These are phyloP conservation scores for Crypturellus undulatus DNA, from an alignment of 2,113 vertebrate genomes.

Conservation along the genomic window DNA sequence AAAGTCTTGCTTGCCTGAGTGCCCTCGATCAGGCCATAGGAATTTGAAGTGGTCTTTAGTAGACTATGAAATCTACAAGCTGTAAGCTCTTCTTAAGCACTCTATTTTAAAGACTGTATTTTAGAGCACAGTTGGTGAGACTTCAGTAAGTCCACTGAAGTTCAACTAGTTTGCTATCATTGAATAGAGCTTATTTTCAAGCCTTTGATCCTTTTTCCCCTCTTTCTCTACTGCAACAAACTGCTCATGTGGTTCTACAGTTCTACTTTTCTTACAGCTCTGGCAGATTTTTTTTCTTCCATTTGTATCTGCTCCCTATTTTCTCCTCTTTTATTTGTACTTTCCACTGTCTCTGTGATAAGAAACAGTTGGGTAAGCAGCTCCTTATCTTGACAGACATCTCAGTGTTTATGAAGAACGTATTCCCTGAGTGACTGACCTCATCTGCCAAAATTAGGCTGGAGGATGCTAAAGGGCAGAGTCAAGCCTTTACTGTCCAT, in stretches of 20 bases:
- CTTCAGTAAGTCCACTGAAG: background rate
- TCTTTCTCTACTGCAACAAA: background rate
- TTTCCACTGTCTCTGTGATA: background rate
- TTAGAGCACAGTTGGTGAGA: background rate
- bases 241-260: rapidly evolving
- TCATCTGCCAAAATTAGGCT: background rate
- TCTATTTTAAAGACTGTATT: background rate
- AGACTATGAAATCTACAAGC: background rate
- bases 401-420: background rate
- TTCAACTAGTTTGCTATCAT: background rate
- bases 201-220: background rate
- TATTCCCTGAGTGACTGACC: background rate
- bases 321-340: background rate
- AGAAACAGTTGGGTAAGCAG: background rate
- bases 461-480: background rate
- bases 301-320: background rate
- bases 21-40: rapidly evolving
- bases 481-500: background rate
- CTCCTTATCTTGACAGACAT: background rate
- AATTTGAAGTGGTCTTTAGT: background rate
- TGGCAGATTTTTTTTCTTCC: background rate
- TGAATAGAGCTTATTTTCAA: background rate
- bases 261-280: background rate
- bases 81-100: background rate
- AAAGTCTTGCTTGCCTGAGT: background rate